Evolutionary conservation across 1,140 invertebrate genomes (phyloP).

Genomic region (Zaprionus ornatus): DNA sequence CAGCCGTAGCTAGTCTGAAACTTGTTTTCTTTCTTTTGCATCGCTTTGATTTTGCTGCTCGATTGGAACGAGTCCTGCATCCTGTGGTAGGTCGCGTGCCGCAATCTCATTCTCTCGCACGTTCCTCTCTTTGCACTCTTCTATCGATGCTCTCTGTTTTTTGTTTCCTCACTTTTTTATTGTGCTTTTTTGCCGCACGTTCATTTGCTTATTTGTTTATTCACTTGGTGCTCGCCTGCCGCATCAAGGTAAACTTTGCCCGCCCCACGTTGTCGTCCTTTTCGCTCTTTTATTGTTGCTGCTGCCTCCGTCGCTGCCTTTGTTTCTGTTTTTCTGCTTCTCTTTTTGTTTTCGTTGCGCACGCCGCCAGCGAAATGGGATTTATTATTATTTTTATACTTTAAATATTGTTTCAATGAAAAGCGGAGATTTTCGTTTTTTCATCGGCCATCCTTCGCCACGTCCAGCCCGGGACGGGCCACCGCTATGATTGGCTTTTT

Average conservation of each 20-base stretch:
- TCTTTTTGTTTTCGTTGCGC: constrained; percentile 73
- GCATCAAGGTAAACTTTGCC: constrained; percentile 78
- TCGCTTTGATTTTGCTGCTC: constrained; percentile 77
- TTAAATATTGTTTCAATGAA: constrained; percentile 76
- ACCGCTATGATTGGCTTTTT: constrained; percentile 47
- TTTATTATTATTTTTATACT: constrained; percentile 79
- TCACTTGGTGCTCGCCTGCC: constrained; percentile 67
- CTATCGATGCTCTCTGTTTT: constrained; percentile 3
- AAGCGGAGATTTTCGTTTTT: constrained; percentile 45
- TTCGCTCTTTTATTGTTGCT: not conserved
- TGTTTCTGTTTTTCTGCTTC: constrained; percentile 23
- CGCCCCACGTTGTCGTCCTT: constrained; percentile 19
- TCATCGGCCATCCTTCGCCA: not conserved
- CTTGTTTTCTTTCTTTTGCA: constrained; percentile 64
- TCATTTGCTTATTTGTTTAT: constrained; percentile 82
- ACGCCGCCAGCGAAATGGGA: constrained; percentile 71
- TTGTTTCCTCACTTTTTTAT: constrained; percentile 46
- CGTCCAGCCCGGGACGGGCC: not conserved
- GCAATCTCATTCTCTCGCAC: constrained; percentile 60
- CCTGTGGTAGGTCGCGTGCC: constrained; percentile 82
- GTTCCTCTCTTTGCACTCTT: constrained; percentile 8
- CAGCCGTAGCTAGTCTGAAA: constrained; percentile 56
- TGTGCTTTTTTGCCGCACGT: constrained; percentile 75
- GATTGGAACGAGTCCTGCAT: constrained; percentile 63
- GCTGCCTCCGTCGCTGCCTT: too few species aligned